Evolutionary conservation across 2,797 vertebrate genomes (phyloP).

Genomic region (Lacerta agilis): DNA sequence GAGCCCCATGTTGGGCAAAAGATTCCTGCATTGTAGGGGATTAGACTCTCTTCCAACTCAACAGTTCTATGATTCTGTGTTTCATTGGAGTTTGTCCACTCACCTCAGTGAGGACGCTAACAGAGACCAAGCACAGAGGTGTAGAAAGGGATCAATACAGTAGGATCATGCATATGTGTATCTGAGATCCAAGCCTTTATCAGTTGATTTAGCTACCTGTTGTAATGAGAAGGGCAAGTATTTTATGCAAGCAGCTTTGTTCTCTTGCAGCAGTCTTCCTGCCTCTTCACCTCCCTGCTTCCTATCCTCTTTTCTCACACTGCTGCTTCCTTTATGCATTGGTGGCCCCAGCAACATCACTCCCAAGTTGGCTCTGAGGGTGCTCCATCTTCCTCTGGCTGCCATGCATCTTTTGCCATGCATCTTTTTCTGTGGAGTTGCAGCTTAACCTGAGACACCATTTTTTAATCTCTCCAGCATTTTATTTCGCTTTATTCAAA

Average conservation of each 20-base stretch:
- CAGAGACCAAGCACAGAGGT: neutral
- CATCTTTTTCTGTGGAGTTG: neutral
- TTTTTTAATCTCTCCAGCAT: neutral
- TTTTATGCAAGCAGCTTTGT: neutral
- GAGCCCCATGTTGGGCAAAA: too few relatives aligned
- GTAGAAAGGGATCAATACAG: neutral
- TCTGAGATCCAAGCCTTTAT: neutral
- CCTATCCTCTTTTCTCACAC: neutral
- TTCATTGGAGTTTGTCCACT: neutral
- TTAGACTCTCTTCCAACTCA: too few relatives aligned
- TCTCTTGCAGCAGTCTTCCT: neutral
- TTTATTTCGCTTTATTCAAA: neutral
- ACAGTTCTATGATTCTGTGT: too few relatives aligned
- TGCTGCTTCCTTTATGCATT: neutral
- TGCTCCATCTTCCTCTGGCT: neutral
- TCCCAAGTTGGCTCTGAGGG: neutral
- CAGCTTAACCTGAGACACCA: neutral
- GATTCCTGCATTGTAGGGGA: too few relatives aligned
- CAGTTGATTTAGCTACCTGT: neutral
- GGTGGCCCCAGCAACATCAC: neutral
- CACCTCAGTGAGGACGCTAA: neutral
- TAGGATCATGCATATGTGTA: neutral
- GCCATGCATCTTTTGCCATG: neutral
- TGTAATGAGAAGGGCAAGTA: neutral
- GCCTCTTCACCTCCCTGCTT: neutral